Conservation (phyloP, 2,113 vertebrate species). For the Todiramphus saurophagus region DNA sequence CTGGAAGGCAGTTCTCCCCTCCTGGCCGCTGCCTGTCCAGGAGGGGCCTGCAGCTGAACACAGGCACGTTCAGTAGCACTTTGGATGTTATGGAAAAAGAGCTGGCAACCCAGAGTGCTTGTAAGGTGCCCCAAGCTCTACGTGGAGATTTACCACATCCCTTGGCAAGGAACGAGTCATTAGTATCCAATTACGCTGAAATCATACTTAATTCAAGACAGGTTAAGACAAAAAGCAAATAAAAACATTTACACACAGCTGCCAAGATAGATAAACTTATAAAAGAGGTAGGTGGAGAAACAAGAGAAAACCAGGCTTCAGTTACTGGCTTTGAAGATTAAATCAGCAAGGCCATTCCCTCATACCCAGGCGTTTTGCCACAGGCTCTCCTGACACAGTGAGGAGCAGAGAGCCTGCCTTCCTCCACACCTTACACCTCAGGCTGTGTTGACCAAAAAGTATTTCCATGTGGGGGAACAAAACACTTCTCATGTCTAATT, state of each 20-base stretch:
- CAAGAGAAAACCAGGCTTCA: constrained; percentile 12
- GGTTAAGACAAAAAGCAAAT: constrained; percentile 67
- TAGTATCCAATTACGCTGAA: constrained; percentile 64
- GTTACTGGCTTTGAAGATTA: constrained; percentile 54
- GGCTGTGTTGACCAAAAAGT: not conserved
- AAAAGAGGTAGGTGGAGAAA: constrained; percentile 29
- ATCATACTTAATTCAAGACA: constrained; percentile 59
- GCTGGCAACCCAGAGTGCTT: not conserved
- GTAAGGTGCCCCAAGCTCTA: constrained; percentile 24
- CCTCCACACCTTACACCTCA: not conserved
- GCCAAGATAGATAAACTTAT: constrained; percentile 40
- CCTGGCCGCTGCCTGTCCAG: not conserved
- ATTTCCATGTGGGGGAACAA: not conserved
- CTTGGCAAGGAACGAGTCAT: constrained; percentile 50
- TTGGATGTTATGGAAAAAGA: not conserved
- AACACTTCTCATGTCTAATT: not conserved
- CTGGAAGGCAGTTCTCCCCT: not conserved
- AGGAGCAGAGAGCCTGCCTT: not conserved
- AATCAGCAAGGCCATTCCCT: constrained; percentile 10
- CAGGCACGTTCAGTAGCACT: not conserved
- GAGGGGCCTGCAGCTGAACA: not conserved
- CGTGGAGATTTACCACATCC: constrained; percentile 60
- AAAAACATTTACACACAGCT: constrained; percentile 32
- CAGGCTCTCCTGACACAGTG: not conserved
- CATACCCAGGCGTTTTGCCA: not conserved